Conservation (phyloP, 1,140 invertebrate genomes). For the Pogonus chalceus region DNA sequence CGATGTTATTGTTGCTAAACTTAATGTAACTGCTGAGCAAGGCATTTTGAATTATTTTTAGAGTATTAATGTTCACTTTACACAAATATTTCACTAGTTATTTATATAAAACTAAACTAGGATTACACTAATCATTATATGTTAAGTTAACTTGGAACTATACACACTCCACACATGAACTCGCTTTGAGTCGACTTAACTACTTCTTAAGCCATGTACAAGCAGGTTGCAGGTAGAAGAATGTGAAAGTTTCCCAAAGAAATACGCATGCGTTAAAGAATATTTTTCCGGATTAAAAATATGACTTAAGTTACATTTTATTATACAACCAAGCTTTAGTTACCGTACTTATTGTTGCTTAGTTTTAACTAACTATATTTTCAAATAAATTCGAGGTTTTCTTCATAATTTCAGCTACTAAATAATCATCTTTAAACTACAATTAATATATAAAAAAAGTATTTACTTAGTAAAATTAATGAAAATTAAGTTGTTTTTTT, state of each 20-base stretch:
- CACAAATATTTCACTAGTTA: background rate
- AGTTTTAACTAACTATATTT: too few relatives aligned
- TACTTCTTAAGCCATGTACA: background rate
- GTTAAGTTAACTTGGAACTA: background rate
- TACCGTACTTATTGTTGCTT: too few relatives aligned
- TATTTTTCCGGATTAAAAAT: too few relatives aligned
- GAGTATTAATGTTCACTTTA: background rate
- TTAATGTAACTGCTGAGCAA: constrained; percentile 88
- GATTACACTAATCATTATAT: background rate
- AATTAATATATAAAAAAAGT: too few relatives aligned
- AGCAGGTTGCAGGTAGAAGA: background rate
- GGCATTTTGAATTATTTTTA: constrained; percentile 56
- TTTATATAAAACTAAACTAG: background rate
- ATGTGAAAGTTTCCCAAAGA: background rate
- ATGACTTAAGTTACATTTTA: too few relatives aligned
- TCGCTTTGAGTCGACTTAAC: background rate
- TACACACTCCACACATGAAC: background rate
- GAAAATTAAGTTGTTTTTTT: too few relatives aligned
- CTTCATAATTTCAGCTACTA: too few relatives aligned
- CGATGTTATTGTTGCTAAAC: constrained; percentile 85
- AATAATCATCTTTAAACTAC: too few relatives aligned
- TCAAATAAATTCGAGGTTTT: too few relatives aligned
- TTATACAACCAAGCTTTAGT: too few relatives aligned
- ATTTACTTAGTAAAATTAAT: too few relatives aligned
- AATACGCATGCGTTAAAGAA: background rate